A percentile compares a stretch with the other conserved stretches of the same genome.
phyloP scores from a whole-genome alignment of 92 coral and sea anemone species.

The Zoanthus sociatus region DNA sequence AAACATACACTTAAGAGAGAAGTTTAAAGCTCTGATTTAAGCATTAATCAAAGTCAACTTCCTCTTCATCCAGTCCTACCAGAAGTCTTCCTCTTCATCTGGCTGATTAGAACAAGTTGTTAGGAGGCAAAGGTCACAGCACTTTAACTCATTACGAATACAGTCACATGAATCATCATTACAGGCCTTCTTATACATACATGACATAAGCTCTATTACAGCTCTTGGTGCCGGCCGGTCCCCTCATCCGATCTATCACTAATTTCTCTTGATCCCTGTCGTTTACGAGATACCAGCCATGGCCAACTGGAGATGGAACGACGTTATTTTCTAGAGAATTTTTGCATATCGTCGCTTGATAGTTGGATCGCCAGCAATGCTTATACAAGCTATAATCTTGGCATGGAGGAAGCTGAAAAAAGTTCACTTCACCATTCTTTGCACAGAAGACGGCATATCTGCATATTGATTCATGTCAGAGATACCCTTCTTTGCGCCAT shows the following conservation, averaged over 20 bases:
- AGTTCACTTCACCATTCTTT: conserved; percentile 54
- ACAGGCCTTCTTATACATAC: conserved; percentile 57
- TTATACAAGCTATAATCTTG: conserved; percentile 54
- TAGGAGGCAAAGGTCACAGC: conserved; percentile 48
- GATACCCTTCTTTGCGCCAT: conserved; percentile 55
- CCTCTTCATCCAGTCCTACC: conserved; percentile 55
- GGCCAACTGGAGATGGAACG: conserved; percentile 48
- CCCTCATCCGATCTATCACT: conserved; percentile 61
- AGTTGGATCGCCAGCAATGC: conserved; percentile 55
- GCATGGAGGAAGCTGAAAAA: conserved; percentile 67
- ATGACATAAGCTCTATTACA: conserved; percentile 38
- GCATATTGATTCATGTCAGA: conserved; percentile 53
- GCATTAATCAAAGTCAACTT: conserved; percentile 47
- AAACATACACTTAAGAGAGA: too few relatives aligned
- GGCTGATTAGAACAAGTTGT: conserved; percentile 55
- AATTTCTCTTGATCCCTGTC: conserved; percentile 44
- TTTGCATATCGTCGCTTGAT: conserved; percentile 64
- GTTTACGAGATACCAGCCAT: conserved; percentile 41
- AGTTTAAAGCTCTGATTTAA: too few relatives aligned
- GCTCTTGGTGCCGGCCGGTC: conserved; percentile 55
- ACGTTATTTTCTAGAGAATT: conserved; percentile 46
- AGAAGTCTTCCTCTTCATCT: conserved; percentile 58
- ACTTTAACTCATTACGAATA: conserved; percentile 41
- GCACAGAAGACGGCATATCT: conserved; percentile 59
- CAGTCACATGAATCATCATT: conserved; percentile 48